Base-by-base conservation (phyloP, 1,140 invertebrate genomes). In the Pygmarrhopalites habei region DNA sequence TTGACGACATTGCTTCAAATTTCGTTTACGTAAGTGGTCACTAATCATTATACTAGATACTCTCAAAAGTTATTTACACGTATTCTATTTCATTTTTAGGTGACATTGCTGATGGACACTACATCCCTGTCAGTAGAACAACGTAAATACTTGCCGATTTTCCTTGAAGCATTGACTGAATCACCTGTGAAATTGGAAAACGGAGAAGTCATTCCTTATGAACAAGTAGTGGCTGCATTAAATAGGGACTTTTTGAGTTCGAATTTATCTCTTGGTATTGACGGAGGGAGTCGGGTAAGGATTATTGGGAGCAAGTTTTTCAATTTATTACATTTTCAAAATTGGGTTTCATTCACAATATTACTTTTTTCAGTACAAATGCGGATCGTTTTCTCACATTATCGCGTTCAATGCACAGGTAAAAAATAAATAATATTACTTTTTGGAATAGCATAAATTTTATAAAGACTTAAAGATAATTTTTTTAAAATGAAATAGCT, bases 1-100 rank as follows among this genome's bases (percentile, higher is more conserved):
- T 92, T 44, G 86, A 92, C 79, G 82, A 89, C 72, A 77, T 91
- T 17, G 83, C 86, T 63, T 88, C 87, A 1, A 89, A 89, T 73
- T 92, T 93, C 78, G 82, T 91, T 66, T 86, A 90, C 77, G 88
- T 91, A 74, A 82, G 85, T 82, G 53, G 65, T 64, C 46, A 70
- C 26, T 17, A 67, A 21, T 28, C 51, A 58, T n/a, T n/a, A n/a
- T n/a, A n/a, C n/a, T n/a, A n/a, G n/a, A n/a, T n/a, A n/a, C n/a
- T n/a, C n/a, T n/a, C n/a, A n/a, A n/a, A n/a, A n/a, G n/a, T n/a
- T n/a, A n/a, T n/a, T n/a, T n/a, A n/a, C n/a, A n/a, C n/a, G n/a
- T n/a, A n/a, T n/a, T n/a, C 39, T 25, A 26, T n/a, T 52, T 71
- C 64, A 62, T 79, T 81, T 62, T 5, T 72, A 89, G 80, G 77